Conservation (phyloP, 2,797 vertebrate genomes). For the Novumbra hubbsi region DNA sequence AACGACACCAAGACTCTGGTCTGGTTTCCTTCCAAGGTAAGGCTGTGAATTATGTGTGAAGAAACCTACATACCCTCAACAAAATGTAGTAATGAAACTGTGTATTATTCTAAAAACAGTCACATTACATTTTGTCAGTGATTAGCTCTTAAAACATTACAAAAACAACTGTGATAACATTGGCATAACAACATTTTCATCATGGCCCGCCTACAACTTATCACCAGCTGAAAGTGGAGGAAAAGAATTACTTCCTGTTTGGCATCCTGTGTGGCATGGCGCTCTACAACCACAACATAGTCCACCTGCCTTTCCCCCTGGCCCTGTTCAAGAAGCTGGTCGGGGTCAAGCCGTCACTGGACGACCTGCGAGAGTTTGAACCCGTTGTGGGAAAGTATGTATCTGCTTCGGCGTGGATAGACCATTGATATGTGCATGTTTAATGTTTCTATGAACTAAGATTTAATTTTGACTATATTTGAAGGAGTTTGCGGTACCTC, state of each 20-base stretch:
- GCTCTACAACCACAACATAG: conserved; percentile 89
- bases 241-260: conserved; percentile 89
- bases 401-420: neutral
- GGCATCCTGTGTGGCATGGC: conserved; percentile 93
- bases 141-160: neutral
- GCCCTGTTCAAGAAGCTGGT: conserved; percentile 93
- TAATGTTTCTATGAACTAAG: too few species aligned
- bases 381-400: conserved; percentile 80
- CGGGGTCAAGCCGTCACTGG: conserved; percentile 80
- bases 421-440: neutral
- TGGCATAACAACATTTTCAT: neutral
- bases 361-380: conserved; percentile 88
- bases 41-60: neutral
- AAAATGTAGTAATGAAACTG: neutral
- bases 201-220: conserved; percentile 11
- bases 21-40: conserved; percentile 92
- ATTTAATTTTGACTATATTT: neutral
- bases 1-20: conserved; percentile 82
- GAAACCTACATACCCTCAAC: neutral
- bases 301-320: conserved; percentile 88
- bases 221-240: conserved; percentile 81
- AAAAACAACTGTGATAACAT: neutral
- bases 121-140: neutral
- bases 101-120: neutral
- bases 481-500: conserved; percentile 83